These are phyloP conservation scores for Phengaris arion DNA, from an alignment of 2,888 invertebrate species.

Conservation along the genomic window DNA sequence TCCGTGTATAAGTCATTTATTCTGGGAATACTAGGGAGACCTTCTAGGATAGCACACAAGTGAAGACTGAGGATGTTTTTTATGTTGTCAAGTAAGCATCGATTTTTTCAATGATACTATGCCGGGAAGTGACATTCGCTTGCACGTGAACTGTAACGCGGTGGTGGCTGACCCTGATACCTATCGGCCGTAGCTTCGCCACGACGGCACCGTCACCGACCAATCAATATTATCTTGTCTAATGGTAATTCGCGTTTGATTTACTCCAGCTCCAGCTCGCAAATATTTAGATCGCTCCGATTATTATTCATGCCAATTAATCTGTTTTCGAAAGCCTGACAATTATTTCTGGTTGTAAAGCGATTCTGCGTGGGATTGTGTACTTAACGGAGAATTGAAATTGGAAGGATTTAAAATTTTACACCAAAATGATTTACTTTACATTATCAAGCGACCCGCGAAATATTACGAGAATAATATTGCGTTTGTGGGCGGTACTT, in stretches of 20 bases:
- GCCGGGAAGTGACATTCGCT: too few species aligned
- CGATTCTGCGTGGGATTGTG: conserved; percentile 23
- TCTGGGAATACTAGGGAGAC: too few species aligned
- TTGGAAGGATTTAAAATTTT: conserved; percentile 1
- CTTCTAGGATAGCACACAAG: too few species aligned
- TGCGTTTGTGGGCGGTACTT: background rate
- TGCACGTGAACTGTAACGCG: too few species aligned
- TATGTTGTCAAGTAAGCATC: too few species aligned
- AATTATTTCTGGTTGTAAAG: conserved; percentile 23
- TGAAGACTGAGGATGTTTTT: too few species aligned
- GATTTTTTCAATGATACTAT: too few species aligned
- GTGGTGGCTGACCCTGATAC: background rate
- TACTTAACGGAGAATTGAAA: conserved; percentile 6
- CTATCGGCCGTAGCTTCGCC: background rate
- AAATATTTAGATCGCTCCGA: conserved; percentile 27
- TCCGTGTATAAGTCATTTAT: too few species aligned
- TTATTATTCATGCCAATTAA: conserved; percentile 29
- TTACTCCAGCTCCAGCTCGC: background rate
- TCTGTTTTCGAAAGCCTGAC: conserved; percentile 24
- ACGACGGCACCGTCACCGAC: background rate
- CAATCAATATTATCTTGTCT: conserved; percentile 24
- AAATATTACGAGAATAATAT: background rate
- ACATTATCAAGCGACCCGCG: background rate
- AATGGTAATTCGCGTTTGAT: conserved; percentile 24
- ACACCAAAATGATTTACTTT: background rate